Evolutionary conservation across 2,113 vertebrate genomes (phyloP).

Genomic region (Siniperca chuatsi): DNA sequence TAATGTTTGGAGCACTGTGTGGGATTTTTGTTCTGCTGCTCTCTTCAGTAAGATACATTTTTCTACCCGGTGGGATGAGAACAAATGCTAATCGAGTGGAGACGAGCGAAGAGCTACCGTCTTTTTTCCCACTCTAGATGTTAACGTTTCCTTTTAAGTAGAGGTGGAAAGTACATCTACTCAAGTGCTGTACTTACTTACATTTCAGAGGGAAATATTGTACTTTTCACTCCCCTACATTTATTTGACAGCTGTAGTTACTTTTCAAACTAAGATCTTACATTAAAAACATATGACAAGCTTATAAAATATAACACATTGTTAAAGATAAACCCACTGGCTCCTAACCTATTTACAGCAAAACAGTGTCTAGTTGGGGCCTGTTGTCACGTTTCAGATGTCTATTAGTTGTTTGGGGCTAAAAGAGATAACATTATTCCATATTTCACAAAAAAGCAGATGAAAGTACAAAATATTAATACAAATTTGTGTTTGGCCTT

Average conservation of each 20-base stretch:
- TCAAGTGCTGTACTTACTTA: not conserved
- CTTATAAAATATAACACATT: no score
- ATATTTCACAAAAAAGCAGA: no score
- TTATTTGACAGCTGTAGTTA: not conserved
- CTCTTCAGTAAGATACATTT: conserved; percentile 21
- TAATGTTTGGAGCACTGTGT: conserved; percentile 46
- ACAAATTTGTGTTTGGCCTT: no score
- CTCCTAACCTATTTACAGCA: no score
- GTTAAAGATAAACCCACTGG: no score
- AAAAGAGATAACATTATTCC: no score
- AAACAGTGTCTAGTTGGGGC: no score
- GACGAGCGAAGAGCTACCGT: conserved; percentile 6
- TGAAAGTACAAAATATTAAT: no score
- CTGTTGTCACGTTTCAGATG: no score
- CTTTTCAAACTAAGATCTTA: no score
- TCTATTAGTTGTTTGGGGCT: no score
- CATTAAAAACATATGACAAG: no score
- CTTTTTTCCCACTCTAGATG: not conserved
- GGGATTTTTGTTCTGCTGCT: conserved; percentile 50
- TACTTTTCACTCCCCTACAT: not conserved
- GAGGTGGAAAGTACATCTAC: conserved; percentile 3
- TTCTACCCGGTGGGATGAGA: conserved; percentile 55
- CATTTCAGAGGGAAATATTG: not conserved
- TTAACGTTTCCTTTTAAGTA: conserved; percentile 2
- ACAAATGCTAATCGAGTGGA: conserved; percentile 48